phyloP scores from a whole-genome alignment of 2,797 vertebrate genomes.

The Esox masquinongy region DNA sequence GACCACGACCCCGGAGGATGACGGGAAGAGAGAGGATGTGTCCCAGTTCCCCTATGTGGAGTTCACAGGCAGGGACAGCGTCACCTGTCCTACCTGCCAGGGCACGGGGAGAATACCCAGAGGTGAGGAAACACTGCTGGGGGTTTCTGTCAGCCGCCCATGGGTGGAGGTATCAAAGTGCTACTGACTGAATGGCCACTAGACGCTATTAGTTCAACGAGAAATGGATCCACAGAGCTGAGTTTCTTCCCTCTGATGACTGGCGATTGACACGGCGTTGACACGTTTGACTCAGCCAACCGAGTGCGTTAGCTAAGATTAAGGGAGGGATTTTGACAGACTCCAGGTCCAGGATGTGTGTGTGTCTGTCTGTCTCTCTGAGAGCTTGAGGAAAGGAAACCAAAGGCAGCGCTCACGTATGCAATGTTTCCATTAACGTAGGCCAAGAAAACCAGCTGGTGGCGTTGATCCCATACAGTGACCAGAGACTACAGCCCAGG shows the following conservation, averaged over 20 bases:
- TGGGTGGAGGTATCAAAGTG: no score
- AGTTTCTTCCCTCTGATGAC: no score
- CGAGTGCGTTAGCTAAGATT: no score
- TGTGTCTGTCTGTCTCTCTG: no score
- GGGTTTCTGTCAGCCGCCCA: no score
- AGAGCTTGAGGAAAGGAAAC: background rate
- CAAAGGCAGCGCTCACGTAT: background rate
- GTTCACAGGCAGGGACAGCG: constrained; percentile 94
- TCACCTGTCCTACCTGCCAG: constrained; percentile 96
- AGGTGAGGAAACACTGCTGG: constrained; percentile 68
- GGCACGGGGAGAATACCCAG: constrained; percentile 95
- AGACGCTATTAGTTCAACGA: no score
- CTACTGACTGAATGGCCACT: no score
- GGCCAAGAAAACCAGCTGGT: constrained; percentile 96
- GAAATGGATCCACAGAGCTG: no score
- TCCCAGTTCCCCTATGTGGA: constrained; percentile 96
- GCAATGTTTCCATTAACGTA: constrained; percentile 49
- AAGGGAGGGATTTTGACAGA: no score
- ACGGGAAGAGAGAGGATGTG: constrained; percentile 82
- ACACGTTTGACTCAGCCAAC: no score
- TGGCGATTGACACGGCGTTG: no score
- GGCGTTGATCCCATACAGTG: constrained; percentile 93
- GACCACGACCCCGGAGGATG: constrained; percentile 66
- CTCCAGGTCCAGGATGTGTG: no score
- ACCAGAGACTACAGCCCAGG: constrained; percentile 89